These are phyloP conservation scores for Pilophorus perplexus DNA, from an alignment of 2,888 invertebrate genomes.

Conservation along the genomic window DNA sequence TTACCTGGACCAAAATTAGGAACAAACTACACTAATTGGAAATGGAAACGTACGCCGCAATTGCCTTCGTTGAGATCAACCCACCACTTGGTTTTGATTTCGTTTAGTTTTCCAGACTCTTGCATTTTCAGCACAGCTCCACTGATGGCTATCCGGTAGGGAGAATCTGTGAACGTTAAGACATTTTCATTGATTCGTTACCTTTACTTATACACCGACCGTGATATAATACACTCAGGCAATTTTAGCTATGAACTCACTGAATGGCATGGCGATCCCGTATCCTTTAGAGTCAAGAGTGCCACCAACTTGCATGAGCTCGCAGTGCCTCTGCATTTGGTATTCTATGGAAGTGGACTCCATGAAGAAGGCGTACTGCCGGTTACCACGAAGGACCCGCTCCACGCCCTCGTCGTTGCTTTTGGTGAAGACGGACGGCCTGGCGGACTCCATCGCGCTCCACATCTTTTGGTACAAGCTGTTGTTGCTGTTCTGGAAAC, in stretches of 20 bases:
- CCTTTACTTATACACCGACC: too few relatives aligned
- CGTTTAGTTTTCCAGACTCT: conserved; percentile 78
- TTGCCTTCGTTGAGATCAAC: conserved; percentile 62
- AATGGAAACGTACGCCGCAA: conserved; percentile 61
- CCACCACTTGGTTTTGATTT: conserved; percentile 92
- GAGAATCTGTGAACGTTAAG: conserved; percentile 63
- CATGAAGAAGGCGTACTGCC: conserved; percentile 88
- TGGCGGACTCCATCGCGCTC: conserved; percentile 81
- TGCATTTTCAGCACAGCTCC: conserved; percentile 86
- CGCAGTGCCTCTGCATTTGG: conserved; percentile 79
- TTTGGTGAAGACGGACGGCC: conserved; percentile 77
- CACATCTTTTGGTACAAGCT: conserved; percentile 89
- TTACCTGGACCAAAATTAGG: too few relatives aligned
- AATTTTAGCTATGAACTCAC: conserved; percentile 60
- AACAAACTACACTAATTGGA: too few relatives aligned
- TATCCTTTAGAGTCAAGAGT: conserved; percentile 88
- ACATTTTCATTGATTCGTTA: background rate
- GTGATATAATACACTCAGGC: too few relatives aligned
- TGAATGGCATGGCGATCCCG: conserved; percentile 85
- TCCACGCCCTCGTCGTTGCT: conserved; percentile 85
- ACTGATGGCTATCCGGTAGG: conserved; percentile 75
- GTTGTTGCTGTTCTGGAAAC: conserved; percentile 74
- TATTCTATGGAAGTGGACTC: conserved; percentile 95
- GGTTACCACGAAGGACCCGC: conserved; percentile 72
- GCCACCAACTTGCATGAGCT: conserved; percentile 76